A percentile compares a stretch with the other conserved stretches of the same genome.
Evolutionary conservation across 2,113 vertebrate species (phyloP).

Genomic region (Balaeniceps rex): DNA sequence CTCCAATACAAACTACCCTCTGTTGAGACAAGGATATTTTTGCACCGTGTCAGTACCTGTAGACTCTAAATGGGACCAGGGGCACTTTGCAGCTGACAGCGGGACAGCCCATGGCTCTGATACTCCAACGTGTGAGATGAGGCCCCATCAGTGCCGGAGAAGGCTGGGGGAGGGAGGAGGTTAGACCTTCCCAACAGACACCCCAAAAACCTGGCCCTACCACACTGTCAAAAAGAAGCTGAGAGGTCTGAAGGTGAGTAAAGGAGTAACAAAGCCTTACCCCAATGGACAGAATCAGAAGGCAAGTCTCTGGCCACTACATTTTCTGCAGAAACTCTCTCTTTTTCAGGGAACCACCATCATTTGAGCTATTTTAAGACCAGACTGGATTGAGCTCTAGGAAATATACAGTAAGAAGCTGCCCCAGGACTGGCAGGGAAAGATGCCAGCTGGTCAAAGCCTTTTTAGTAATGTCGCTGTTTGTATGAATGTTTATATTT

Average conservation of each 20-base stretch:
- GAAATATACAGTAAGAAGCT: constrained; percentile 44
- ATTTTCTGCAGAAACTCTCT: not conserved
- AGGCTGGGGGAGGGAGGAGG: not conserved
- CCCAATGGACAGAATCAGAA: not conserved
- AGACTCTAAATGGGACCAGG: not conserved
- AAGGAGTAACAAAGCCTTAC: not conserved
- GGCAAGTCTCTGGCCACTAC: not conserved
- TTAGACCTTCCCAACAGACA: not conserved
- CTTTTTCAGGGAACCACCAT: constrained; percentile 9
- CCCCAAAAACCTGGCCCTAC: not conserved
- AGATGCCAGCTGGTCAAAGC: constrained; percentile 19
- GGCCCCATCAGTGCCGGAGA: not conserved
- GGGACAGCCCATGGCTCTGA: not conserved
- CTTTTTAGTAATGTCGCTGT: not conserved
- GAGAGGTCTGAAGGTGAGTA: not conserved
- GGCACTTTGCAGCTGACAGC: not conserved
- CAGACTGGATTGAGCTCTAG: constrained; percentile 2
- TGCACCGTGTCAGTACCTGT: not conserved
- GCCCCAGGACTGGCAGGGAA: constrained; percentile 33
- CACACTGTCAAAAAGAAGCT: not conserved
- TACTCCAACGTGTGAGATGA: not conserved
- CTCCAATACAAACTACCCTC: not conserved
- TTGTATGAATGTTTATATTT: constrained; percentile 36
- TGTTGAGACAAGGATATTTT: not conserved
- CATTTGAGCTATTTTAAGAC: constrained; percentile 27